Conservation (phyloP, 2,113 vertebrate genomes). For the Ivindomyrus marchei region DNA sequence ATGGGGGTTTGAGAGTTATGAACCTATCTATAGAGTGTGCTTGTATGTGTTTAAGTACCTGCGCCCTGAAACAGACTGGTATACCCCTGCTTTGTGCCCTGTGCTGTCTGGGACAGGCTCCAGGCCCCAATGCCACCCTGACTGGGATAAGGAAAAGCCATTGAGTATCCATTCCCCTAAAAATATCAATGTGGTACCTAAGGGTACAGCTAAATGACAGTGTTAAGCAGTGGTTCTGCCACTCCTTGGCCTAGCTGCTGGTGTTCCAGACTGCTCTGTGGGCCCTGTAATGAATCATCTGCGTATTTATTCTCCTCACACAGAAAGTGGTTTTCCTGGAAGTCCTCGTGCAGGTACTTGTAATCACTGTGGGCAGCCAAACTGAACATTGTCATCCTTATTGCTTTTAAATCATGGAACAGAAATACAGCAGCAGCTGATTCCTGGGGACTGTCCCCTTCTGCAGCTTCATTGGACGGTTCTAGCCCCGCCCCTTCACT, state of each 20-base stretch:
- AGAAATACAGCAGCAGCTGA: neutral
- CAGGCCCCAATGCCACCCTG: too few relatives aligned
- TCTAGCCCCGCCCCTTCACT: neutral
- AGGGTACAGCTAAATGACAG: neutral
- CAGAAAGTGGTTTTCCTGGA: neutral
- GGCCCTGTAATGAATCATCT: neutral
- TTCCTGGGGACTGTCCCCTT: neutral
- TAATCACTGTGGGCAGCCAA: neutral
- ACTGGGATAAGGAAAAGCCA: too few relatives aligned
- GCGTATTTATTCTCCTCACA: neutral
- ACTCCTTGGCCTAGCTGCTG: neutral
- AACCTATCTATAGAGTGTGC: neutral
- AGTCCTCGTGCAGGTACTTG: neutral
- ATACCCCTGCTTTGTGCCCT: neutral
- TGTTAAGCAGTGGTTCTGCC: neutral
- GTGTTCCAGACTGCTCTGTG: neutral
- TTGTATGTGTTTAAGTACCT: neutral
- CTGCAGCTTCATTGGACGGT: neutral
- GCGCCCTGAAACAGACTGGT: neutral
- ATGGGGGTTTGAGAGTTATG: neutral
- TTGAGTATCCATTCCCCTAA: too few relatives aligned
- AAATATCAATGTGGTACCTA: too few relatives aligned
- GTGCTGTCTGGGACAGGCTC: too few relatives aligned
- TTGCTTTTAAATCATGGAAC: neutral
- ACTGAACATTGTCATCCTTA: neutral